Conservation (phyloP, 2,888 invertebrate genomes). For the Caenorhabditis angaria region DNA sequence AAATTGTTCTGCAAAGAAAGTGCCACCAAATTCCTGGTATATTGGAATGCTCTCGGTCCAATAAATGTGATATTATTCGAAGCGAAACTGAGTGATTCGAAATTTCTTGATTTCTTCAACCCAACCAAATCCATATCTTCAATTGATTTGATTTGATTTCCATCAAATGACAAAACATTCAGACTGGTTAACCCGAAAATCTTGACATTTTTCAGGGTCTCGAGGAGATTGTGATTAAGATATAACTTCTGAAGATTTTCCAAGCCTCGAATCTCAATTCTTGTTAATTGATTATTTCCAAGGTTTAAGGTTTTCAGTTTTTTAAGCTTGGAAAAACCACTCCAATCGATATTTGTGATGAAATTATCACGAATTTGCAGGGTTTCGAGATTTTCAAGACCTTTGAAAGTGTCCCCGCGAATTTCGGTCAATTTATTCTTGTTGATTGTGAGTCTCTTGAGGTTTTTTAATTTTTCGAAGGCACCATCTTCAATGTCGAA, state of each 20-base stretch:
- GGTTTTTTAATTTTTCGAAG: slow-evolving; percentile 41
- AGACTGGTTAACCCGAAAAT: slow-evolving; percentile 59
- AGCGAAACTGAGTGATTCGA: slow-evolving; percentile 49
- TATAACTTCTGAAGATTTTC: slow-evolving; percentile 60
- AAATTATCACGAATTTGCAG: slow-evolving; percentile 18
- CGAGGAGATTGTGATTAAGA: slow-evolving; percentile 68
- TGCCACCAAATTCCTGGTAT: slow-evolving; percentile 33
- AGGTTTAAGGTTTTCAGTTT: slow-evolving; percentile 72
- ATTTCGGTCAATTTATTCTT: slow-evolving; percentile 11
- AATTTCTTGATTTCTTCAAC: slow-evolving; percentile 32
- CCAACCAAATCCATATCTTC: slow-evolving; percentile 60
- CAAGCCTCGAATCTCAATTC: slow-evolving; percentile 46
- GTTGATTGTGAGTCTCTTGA: slow-evolving; percentile 12
- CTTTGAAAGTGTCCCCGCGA: slow-evolving; percentile 20
- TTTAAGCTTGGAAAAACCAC: slow-evolving; percentile 59
- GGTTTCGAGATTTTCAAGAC: slow-evolving; percentile 18
- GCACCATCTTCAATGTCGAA: slow-evolving; percentile 54
- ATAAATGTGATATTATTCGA: slow-evolving; percentile 52
- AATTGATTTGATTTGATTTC: slow-evolving; percentile 55
- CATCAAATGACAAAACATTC: slow-evolving; percentile 55
- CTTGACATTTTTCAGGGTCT: slow-evolving; percentile 44
- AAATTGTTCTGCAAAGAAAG: slow-evolving; percentile 54
- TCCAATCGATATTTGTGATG: slow-evolving; percentile 56
- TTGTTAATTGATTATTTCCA: slow-evolving; percentile 71
- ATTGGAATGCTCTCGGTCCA: slow-evolving; percentile 41